These are phyloP conservation scores for Thermophis baileyi DNA, from an alignment of 2,113 vertebrate genomes.

Conservation along the genomic window DNA sequence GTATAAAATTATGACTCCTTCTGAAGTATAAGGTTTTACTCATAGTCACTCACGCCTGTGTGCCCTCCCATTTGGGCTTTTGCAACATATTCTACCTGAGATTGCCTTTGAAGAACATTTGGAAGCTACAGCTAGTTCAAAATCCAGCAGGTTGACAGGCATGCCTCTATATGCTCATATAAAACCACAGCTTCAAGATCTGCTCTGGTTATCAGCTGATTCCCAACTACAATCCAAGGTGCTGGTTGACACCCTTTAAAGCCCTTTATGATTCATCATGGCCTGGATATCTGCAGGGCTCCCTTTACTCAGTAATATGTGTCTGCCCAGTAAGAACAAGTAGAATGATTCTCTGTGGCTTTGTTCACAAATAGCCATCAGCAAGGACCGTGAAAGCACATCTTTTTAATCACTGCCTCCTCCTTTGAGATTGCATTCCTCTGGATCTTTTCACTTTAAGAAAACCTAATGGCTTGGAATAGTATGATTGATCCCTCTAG, in stretches of 20 bases:
- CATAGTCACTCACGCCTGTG: background rate
- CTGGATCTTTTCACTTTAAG: background rate
- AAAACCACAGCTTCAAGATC: background rate
- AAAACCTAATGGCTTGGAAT: background rate
- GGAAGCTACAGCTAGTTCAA: background rate
- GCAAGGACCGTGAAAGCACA: background rate
- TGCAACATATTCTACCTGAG: background rate
- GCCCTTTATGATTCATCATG: background rate
- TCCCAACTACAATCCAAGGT: background rate
- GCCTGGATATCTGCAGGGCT: background rate
- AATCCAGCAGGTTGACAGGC: background rate
- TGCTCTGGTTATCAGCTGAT: background rate
- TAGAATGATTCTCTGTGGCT: background rate
- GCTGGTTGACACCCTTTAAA: background rate
- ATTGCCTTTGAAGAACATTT: background rate
- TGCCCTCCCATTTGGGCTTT: background rate
- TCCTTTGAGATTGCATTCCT: background rate
- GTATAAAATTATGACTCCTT: background rate
- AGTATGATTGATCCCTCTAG: background rate
- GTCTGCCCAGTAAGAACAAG: background rate
- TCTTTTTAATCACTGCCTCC: background rate
- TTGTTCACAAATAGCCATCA: background rate
- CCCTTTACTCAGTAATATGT: background rate
- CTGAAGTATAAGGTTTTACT: background rate
- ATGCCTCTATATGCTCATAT: background rate